A percentile compares a stretch with the other conserved stretches of the same genome.
Evolutionary conservation across 2,113 vertebrate species (phyloP).

Genomic region (Melanocharis versteri): DNA sequence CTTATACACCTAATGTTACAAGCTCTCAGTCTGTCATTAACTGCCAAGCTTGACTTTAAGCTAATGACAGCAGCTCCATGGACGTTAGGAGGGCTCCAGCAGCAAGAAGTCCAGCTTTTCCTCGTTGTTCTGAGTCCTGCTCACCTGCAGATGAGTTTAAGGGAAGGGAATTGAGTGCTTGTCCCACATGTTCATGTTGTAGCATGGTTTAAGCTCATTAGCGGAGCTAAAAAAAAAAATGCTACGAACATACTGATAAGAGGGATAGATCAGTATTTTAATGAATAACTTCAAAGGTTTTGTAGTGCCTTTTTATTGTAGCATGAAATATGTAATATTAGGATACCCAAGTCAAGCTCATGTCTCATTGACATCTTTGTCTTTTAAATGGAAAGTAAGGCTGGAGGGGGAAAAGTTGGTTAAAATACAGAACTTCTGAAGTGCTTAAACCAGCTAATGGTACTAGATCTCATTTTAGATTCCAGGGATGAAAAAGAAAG

Average conservation of each 20-base stretch:
- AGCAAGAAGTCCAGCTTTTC: slow-evolving; percentile 8
- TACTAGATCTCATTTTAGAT: slow-evolving; percentile 60
- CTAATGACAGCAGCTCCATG: slow-evolving; percentile 8
- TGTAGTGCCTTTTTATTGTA: not conserved
- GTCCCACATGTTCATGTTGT: not conserved
- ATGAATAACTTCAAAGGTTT: not conserved
- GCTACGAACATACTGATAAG: not conserved
- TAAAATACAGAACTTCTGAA: slow-evolving; percentile 62
- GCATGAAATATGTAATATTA: slow-evolving; percentile 15
- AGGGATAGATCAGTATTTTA: not conserved
- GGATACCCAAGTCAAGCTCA: not conserved
- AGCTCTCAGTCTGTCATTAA: slow-evolving; percentile 18
- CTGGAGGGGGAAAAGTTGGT: slow-evolving; percentile 45
- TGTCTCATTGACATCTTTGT: not conserved
- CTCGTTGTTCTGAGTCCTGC: not conserved
- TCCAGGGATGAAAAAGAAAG: slow-evolving; percentile 42
- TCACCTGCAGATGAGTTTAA: not conserved
- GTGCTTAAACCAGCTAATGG: slow-evolving; percentile 46
- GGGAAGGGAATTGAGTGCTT: not conserved
- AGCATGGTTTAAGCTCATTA: not conserved
- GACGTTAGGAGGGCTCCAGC: not conserved
- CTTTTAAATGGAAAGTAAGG: slow-evolving; percentile 45
- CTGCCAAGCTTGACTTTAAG: slow-evolving; percentile 30
- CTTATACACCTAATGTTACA: not conserved
- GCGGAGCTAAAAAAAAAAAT: not conserved